These are phyloP conservation scores for Sthenelais limicola DNA, from an alignment of 2,888 invertebrate species.

Conservation along the genomic window DNA sequence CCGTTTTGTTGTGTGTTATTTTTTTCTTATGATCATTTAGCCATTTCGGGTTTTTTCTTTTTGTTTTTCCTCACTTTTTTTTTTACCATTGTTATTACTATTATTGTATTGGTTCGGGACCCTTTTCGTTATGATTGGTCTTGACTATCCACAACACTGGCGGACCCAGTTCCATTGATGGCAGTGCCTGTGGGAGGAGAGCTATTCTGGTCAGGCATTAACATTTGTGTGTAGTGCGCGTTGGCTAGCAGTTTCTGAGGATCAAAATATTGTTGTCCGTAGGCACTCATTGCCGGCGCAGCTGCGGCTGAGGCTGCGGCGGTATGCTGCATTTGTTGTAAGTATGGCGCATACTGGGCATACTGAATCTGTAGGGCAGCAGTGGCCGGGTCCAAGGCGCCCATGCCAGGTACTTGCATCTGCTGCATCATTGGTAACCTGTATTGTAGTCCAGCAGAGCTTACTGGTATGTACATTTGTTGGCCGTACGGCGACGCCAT, in stretches of 20 bases:
- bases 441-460: slow-evolving; percentile 6
- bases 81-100: background rate
- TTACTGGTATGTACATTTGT: slow-evolving; percentile 16
- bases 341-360: slow-evolving; percentile 10
- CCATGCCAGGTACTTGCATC: background rate
- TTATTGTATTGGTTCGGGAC: background rate
- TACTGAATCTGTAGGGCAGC: slow-evolving; percentile 32
- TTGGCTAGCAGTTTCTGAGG: slow-evolving; percentile 31
- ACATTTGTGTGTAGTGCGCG: slow-evolving; percentile 9
- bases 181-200: slow-evolving; percentile 1
- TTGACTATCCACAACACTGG: background rate
- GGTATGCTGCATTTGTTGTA: slow-evolving; percentile 22
- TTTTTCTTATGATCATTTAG: background rate
- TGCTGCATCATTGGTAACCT: background rate
- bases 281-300: background rate
- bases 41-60: background rate
- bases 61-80: background rate
- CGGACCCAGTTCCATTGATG: slow-evolving; percentile 16
- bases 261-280: background rate
- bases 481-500: slow-evolving; percentile 22
- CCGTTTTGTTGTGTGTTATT: background rate
- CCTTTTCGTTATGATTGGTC: background rate
- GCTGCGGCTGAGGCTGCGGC: background rate
- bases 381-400: slow-evolving; percentile 16
- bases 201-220: slow-evolving; percentile 16